Percentiles rank a stretch among this genome's conserved stretches.
phyloP scores from a whole-genome alignment of 2,888 invertebrate genomes.

The Cheilosia scutellata region DNA sequence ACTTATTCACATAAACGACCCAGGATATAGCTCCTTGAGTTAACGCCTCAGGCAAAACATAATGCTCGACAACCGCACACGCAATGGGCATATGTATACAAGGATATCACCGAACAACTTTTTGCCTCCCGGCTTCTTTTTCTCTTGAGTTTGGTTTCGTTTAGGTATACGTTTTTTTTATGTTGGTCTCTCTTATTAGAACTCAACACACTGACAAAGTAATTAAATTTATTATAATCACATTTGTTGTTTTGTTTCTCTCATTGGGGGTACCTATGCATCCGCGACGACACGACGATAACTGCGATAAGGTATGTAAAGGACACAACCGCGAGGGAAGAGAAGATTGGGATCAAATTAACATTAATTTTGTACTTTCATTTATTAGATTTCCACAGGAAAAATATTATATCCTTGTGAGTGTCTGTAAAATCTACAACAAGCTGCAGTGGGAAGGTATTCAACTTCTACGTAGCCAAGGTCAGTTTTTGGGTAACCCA shows the following conservation, averaged over 20 bases:
- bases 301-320: background rate
- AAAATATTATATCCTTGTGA: background rate
- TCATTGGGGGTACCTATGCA: constrained; percentile 2
- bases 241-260: constrained; percentile 60
- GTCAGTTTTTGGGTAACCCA: constrained; percentile 61
- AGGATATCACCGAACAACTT: constrained; percentile 27
- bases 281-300: constrained; percentile 17
- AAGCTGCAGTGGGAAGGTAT: constrained; percentile 9
- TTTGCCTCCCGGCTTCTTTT: constrained; percentile 14
- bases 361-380: constrained; percentile 31
- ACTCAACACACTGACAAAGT: constrained; percentile 54
- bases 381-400: background rate
- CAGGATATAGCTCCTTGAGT: constrained; percentile 54
- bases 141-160: constrained; percentile 19
- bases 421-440: background rate
- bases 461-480: constrained; percentile 42
- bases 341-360: constrained; percentile 13
- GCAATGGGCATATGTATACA: constrained; percentile 34
- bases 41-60: constrained; percentile 50
- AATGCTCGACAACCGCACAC: constrained; percentile 47
- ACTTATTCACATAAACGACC: constrained; percentile 58
- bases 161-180: background rate
- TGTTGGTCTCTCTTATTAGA: constrained; percentile 11
- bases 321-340: background rate
- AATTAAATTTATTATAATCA: constrained; percentile 69